Conservation (phyloP, 2,797 vertebrate genomes). For the Morelia viridis region DNA sequence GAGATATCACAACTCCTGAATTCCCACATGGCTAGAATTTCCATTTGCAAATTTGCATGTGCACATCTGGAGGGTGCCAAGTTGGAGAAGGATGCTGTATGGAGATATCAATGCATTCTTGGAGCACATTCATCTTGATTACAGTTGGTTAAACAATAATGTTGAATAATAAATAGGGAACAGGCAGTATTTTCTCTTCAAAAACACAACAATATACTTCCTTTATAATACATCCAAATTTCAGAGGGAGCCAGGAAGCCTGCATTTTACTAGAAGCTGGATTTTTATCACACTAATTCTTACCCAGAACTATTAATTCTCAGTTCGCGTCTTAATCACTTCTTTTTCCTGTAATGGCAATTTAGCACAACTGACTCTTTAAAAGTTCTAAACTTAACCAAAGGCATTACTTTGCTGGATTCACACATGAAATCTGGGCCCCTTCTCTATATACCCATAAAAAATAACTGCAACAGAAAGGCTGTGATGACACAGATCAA, state of each 20-base stretch:
- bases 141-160: not conserved
- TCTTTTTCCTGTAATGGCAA: too few relatives aligned
- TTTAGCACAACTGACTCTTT: too few relatives aligned
- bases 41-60: too few relatives aligned
- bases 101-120: not conserved
- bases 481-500: not conserved
- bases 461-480: not conserved
- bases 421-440: slow-evolving; percentile 1
- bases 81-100: not conserved
- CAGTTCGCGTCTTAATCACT: too few relatives aligned
- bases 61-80: not conserved
- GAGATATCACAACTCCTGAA: too few relatives aligned
- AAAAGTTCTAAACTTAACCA: too few relatives aligned
- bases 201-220: not conserved
- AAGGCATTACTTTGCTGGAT: slow-evolving; percentile 15
- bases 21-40: too few relatives aligned
- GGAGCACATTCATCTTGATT: not conserved
- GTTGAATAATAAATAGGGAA: not conserved
- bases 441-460: not conserved
- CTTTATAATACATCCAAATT: not conserved
- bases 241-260: not conserved
- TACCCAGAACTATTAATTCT: not conserved
- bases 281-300: not conserved
- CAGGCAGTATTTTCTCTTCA: not conserved
- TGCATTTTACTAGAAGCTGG: not conserved